Evolutionary conservation across 2,888 invertebrate genomes (phyloP).

Genomic region (Charanyca ferruginea): DNA sequence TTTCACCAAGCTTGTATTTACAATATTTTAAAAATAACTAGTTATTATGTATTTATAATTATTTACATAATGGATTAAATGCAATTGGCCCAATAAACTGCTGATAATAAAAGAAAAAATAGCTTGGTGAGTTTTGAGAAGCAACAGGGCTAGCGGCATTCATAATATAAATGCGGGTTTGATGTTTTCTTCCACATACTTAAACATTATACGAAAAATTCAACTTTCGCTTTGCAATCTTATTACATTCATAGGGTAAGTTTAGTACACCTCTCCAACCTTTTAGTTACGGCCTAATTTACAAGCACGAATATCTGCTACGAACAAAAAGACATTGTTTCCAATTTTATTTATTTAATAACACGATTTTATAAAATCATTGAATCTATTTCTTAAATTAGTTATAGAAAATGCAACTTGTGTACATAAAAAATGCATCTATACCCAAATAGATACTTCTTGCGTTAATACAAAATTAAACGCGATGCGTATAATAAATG

Average conservation of each 20-base stretch:
- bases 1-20: conserved; percentile 80
- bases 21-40: conserved; percentile 70
- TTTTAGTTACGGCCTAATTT: conserved; percentile 10
- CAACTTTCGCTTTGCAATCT: conserved; percentile 37
- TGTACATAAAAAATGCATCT: conserved; percentile 40
- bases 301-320: conserved; percentile 25
- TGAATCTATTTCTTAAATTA: conserved; percentile 23
- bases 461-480: conserved; percentile 19
- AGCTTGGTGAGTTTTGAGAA: conserved; percentile 63
- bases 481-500: conserved; percentile 1
- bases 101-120: conserved; percentile 36
- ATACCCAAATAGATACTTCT: conserved; percentile 12
- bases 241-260: conserved; percentile 19
- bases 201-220: conserved; percentile 27
- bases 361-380: conserved; percentile 21
- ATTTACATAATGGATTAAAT: conserved; percentile 77
- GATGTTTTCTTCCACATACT: conserved; percentile 17
- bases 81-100: conserved; percentile 69
- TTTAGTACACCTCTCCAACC: conserved; percentile 31
- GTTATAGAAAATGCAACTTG: conserved; percentile 45
- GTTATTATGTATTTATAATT: conserved; percentile 65
- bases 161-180: conserved; percentile 5
- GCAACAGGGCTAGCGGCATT: conserved; percentile 34
- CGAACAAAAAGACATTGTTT: conserved; percentile 17
- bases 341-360: conserved; percentile 26